These are phyloP conservation scores for Avahi laniger DNA, from an alignment of 2,797 vertebrate species.

Conservation along the genomic window DNA sequence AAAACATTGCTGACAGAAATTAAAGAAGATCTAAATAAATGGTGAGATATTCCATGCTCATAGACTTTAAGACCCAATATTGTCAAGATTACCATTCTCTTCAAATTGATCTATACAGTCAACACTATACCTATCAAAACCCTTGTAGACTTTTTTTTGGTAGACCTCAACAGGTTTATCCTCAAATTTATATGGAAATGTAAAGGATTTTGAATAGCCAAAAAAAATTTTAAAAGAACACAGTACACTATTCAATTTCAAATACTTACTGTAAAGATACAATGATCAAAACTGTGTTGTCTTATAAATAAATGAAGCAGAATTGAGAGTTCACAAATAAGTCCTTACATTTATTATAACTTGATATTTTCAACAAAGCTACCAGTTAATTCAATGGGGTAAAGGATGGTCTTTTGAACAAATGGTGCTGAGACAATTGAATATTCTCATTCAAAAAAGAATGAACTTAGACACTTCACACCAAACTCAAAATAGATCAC, in stretches of 20 bases:
- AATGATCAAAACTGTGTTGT: not conserved
- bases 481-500: not conserved
- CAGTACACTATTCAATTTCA: not conserved
- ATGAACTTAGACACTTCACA: not conserved
- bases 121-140: not conserved
- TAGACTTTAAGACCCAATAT: not conserved
- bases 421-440: not conserved
- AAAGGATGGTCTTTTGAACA: slow-evolving; percentile 18
- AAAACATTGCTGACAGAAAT: not conserved
- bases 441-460: not conserved
- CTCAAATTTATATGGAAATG: not conserved
- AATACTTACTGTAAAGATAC: not conserved
- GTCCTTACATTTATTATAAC: not conserved
- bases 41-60: not conserved
- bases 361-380: not conserved
- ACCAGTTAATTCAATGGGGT: not conserved
- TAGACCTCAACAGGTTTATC: not conserved
- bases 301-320: not conserved
- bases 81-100: not conserved
- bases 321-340: slow-evolving; percentile 9
- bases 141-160: not conserved
- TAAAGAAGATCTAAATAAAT: not conserved
- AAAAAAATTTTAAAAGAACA: not conserved
- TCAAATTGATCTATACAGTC: not conserved
- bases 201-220: not conserved